Evolutionary conservation across 2,113 vertebrate species (phyloP), one percentile per base, ranked within the genome.

Genomic region (Chloropsis cyanopogon): DNA sequence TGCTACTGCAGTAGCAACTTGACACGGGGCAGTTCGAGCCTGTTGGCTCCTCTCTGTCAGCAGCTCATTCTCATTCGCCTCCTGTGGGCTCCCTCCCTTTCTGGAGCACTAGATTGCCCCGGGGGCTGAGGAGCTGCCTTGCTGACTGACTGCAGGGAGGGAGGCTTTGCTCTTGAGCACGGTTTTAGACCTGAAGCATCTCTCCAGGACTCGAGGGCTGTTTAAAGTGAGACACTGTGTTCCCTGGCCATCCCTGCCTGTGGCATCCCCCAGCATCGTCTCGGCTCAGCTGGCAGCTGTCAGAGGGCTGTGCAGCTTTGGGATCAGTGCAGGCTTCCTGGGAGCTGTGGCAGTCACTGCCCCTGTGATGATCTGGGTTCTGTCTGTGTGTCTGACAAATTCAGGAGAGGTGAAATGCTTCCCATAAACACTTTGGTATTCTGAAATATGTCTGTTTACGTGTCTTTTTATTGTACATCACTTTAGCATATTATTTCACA

Each of bases 1-100:
- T 53, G 90, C 96, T 94, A 18, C 92, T 95, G 88, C 39, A 95
- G 93, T 49, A 92, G 95, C 75, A 49, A 1, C 69, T 87, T 60
- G 63, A 57, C 57, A 3, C 42, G 22, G 39, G 70, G 57, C 73
- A 65, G 70, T 37, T 14, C 9, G 65, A 22, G 65, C 65, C 83
- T 50, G 42, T 50, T 86, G 81, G 35, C 15, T 91, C 31, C 50
- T 44, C 69, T 95, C 95, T 60, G 79, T 83, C 85, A 83, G 90
- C 92, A 95, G 93, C 88, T 96, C 92, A 1, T 83, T 80, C 88
- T 96, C 92, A 1, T 83, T 80, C 0, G 0, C 75, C n/a, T 82
- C 46, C 63, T 18, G 37, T 53, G 29, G 81, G 46, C 31, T 60
- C 77, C 64, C 15, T 64, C 17, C 7, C 39, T 61, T 46, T 20